Percentiles rank a stretch among this genome's conserved stretches.
These are phyloP conservation scores for Sarcophaga rosellei DNA, from an alignment of 2,888 invertebrate species.

Conservation along the genomic window DNA sequence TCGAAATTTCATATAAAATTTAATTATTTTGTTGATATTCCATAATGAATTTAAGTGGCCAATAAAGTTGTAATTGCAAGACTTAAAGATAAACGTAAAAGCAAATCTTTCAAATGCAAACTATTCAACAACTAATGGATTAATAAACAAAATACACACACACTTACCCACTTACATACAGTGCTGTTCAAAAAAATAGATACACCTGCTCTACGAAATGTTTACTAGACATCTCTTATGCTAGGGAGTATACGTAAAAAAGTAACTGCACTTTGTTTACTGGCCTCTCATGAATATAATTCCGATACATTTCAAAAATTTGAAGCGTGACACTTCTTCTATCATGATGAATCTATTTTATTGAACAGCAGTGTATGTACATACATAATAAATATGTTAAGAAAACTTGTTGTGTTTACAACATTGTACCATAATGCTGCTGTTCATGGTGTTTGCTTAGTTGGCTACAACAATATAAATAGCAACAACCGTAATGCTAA, in stretches of 20 bases:
- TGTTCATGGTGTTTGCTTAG: conserved; percentile 6
- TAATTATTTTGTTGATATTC: conserved; percentile 60
- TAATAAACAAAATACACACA: conserved; percentile 46
- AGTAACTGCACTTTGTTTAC: too few species aligned
- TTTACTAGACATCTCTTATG: too few species aligned
- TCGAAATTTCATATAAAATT: conserved; percentile 1
- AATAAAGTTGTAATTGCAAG: conserved; percentile 63
- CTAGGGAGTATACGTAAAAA: too few species aligned
- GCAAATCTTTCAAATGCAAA: conserved; percentile 50
- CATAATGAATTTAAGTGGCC: conserved; percentile 62
- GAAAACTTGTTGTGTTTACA: conserved; percentile 30
- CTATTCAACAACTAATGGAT: conserved; percentile 33
- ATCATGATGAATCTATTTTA: too few species aligned
- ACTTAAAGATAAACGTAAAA: conserved; percentile 8
- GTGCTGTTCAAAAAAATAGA: too few species aligned
- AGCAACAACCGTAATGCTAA: background rate
- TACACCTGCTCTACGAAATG: too few species aligned
- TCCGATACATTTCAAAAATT: too few species aligned
- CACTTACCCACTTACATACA: too few species aligned
- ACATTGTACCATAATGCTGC: background rate
- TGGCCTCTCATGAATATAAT: too few species aligned
- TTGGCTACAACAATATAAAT: conserved; percentile 5
- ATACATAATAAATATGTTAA: background rate
- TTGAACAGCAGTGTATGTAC: too few species aligned
- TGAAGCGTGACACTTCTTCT: too few species aligned